A percentile compares a stretch with the other conserved stretches of the same genome.
These are phyloP conservation scores for Musca vetustissima DNA, from an alignment of 1,140 invertebrate genomes.

Conservation along the genomic window DNA sequence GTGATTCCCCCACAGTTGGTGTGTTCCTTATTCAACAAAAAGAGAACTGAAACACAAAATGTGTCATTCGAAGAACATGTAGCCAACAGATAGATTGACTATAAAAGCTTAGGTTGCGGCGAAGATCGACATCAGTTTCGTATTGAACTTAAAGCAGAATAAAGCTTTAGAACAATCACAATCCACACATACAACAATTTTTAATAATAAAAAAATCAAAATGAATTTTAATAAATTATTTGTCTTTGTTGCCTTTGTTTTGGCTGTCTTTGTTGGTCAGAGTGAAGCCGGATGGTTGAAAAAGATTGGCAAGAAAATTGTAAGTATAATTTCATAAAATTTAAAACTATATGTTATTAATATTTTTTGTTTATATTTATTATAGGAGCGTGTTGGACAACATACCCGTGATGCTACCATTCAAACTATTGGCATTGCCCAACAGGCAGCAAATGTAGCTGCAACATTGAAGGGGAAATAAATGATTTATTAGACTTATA, in stretches of 20 bases:
- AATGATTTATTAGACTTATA: no score
- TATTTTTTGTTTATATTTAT: not conserved
- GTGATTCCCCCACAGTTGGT: no score
- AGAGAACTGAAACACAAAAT: no score
- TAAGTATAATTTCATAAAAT: constrained; percentile 23
- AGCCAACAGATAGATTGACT: not conserved
- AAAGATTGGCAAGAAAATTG: constrained; percentile 44
- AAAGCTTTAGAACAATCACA: no score
- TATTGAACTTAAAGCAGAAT: not conserved
- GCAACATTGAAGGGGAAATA: constrained; percentile 33
- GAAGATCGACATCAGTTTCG: no score
- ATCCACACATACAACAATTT: no score
- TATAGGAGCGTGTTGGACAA: constrained; percentile 46
- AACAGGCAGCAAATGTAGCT: constrained; percentile 48
- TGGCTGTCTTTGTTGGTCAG: constrained; percentile 40
- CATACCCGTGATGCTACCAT: constrained; percentile 46
- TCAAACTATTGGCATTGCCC: constrained; percentile 42
- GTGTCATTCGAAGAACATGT: no score
- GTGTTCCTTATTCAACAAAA: no score
- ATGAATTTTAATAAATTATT: constrained; percentile 52
- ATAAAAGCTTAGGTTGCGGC: not conserved
- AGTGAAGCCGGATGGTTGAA: constrained; percentile 46
- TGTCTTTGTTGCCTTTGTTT: constrained; percentile 39
- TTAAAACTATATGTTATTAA: not conserved
- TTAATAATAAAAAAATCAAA: no score